Evolutionary conservation across 2,797 vertebrate species (phyloP), one percentile per base, ranked within the genome.

Genomic region (Odontamblyopus rebecca): DNA sequence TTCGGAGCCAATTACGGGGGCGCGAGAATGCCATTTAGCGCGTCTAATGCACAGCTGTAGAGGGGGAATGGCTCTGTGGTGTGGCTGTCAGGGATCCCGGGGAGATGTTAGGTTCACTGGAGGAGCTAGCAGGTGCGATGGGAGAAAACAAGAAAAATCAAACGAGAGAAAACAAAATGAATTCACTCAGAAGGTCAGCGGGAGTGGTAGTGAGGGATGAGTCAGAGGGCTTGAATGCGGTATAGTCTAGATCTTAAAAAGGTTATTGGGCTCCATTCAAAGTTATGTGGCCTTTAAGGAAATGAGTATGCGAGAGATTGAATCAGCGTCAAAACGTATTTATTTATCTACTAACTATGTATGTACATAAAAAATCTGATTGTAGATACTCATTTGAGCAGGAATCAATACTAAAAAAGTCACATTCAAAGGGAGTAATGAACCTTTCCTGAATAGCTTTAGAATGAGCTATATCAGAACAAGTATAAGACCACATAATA

Each of bases 1-100:
- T 83, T 79, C 71, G 85, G 79, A 88, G 88, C 83, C 88, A 90
- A 91, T 92, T 91, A 93, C 27, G 78, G 76, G 73, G 84, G 80
- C 65, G 74, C 83, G 74, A 88, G 90, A 87, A 86, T 88, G 83
- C 81, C 76, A 86, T 91, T 92, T 89, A 88, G 88, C 71, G 66
- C 87, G 83, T 91, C 89, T 84, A 90, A 90, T 76, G 79, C 85
- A 81, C 85, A 90, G 86, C 85, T 89, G 88, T 88, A 73, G 80
- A 77, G 77, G 77, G 76, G 67, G 85, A 76, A 77, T 62, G 38
- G 77, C 81, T 86, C 80, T 73, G 70, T 23, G 51, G 61, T 70
- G 67, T 11, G 32, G 18, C 69, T 65, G 75, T 84, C 79, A 71
- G 61, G 27, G 70, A 78, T 82, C 80, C 69, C 2, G 2, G 67